phyloP scores from a whole-genome alignment of 2,797 vertebrate genomes.

The Lithobates sylvaticus region DNA sequence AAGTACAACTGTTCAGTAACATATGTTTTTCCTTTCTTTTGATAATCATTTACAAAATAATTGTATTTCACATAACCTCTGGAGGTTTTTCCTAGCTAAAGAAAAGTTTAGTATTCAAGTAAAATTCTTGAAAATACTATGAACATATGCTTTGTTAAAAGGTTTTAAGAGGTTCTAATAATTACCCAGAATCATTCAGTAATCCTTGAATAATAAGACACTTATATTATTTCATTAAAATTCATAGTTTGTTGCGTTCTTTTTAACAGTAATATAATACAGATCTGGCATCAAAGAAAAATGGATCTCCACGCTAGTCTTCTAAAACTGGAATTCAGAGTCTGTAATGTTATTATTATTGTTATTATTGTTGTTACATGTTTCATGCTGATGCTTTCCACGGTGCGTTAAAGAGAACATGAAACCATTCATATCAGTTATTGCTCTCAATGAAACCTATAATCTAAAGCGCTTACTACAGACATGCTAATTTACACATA shows the following conservation, averaged over 20 bases:
- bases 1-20: constrained; percentile 34
- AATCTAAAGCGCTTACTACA: too few species aligned
- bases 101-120: constrained; percentile 24
- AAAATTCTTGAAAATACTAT: constrained; percentile 46
- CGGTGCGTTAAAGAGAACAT: too few species aligned
- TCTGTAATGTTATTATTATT: too few species aligned
- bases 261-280: not conserved
- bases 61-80: constrained; percentile 19
- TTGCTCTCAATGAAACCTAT: too few species aligned
- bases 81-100: constrained; percentile 31
- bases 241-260: not conserved
- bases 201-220: constrained; percentile 45
- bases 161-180: constrained; percentile 21
- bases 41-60: constrained; percentile 26
- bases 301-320: not conserved
- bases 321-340: not conserved
- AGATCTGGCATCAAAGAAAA: not conserved
- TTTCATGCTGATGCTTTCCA: not conserved
- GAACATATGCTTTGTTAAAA: constrained; percentile 43
- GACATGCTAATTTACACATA: too few species aligned
- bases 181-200: constrained; percentile 35
- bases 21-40: constrained; percentile 7
- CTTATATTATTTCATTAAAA: constrained; percentile 9
- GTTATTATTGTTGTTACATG: not conserved
- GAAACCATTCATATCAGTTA: too few species aligned